phyloP scores from a whole-genome alignment of 2,797 vertebrate genomes.

The Poecilia picta region DNA sequence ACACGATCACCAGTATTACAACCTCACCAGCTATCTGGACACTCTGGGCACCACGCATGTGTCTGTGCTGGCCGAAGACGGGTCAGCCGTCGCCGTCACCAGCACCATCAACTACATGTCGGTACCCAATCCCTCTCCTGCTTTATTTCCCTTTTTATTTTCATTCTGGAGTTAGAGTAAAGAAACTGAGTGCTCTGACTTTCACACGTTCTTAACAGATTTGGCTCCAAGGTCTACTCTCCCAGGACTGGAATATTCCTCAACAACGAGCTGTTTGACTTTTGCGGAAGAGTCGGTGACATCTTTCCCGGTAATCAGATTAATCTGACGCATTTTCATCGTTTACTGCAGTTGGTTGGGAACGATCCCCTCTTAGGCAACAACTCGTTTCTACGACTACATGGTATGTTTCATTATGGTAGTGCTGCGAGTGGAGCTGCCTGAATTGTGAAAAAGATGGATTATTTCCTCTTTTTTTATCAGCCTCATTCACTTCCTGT shows the following conservation, averaged over 20 bases:
- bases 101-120: conserved; percentile 95
- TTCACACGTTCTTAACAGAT: conserved; percentile 72
- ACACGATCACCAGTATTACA: conserved; percentile 80
- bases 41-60: conserved; percentile 87
- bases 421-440: background rate
- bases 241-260: conserved; percentile 87
- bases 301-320: conserved; percentile 70
- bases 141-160: too few species aligned
- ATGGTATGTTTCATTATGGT: background rate
- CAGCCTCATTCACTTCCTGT: background rate
- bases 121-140: conserved; percentile 56
- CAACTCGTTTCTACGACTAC: too few species aligned
- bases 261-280: conserved; percentile 90
- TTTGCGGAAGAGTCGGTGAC: conserved; percentile 78
- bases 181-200: background rate
- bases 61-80: conserved; percentile 87
- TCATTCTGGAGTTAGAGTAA: too few species aligned
- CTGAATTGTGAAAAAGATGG: background rate
- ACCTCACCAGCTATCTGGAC: conserved; percentile 48
- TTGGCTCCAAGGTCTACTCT: conserved; percentile 89
- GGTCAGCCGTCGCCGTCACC: conserved; percentile 90
- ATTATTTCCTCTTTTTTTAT: background rate
- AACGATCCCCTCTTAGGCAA: background rate
- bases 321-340: background rate
- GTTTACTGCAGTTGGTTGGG: background rate